phyloP scores from a whole-genome alignment of 2,113 vertebrate genomes.

The Paradoxurus hermaphroditus region DNA sequence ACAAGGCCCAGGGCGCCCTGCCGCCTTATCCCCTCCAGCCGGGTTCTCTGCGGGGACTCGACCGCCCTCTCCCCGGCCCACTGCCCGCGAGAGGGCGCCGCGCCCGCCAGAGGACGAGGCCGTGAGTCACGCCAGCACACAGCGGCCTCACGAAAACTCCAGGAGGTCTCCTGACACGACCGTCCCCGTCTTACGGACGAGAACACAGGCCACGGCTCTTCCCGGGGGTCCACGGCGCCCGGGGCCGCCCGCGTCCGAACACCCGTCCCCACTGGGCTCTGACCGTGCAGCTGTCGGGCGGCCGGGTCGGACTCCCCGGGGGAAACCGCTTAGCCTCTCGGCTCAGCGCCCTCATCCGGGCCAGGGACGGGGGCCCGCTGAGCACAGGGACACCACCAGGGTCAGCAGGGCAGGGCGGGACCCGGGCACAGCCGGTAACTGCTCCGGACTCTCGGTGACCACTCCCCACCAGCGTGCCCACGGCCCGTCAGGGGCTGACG shows the following conservation, averaged over 20 bases:
- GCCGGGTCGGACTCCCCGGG: no score
- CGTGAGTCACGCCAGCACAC: accelerated
- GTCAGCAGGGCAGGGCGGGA: neutral
- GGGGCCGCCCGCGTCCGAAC: neutral
- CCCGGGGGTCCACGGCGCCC: neutral
- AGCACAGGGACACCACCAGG: neutral
- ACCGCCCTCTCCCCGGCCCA: neutral
- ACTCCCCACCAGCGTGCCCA: accelerated
- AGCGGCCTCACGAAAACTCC: neutral
- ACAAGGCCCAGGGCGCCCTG: no score
- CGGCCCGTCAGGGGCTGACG: no score
- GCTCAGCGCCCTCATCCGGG: neutral
- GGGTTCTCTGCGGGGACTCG: neutral
- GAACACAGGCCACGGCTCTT: neutral
- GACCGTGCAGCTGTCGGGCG: no score
- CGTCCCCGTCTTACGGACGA: neutral
- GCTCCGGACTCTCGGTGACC: neutral
- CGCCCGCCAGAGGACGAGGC: accelerated
- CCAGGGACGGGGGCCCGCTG: neutral
- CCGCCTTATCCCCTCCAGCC: neutral
- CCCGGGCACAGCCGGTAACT: no score
- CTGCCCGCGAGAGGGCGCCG: no score
- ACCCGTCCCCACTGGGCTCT: neutral
- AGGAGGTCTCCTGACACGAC: neutral
- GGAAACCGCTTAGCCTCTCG: no score